Evolutionary conservation across 2,113 vertebrate genomes (phyloP).

Genomic region (Physeter macrocephalus): DNA sequence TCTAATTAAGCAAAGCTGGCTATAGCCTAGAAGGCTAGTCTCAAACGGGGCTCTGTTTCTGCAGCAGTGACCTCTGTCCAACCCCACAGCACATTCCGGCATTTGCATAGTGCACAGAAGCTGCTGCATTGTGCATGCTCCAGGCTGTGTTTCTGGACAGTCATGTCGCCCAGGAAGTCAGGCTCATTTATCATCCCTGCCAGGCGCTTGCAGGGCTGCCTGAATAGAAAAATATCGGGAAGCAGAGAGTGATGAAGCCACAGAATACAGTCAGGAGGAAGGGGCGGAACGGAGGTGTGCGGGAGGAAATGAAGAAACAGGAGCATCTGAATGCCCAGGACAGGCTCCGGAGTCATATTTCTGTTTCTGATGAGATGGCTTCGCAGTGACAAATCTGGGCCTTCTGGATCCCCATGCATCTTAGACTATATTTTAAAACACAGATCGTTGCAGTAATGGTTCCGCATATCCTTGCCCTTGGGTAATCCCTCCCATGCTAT

Average conservation of each 20-base stretch:
- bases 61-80: background rate
- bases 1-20: conserved; percentile 54
- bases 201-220: conserved; percentile 36
- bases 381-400: fast-evolving
- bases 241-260: background rate
- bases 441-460: background rate
- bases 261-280: background rate
- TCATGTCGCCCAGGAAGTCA: background rate
- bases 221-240: conserved; percentile 27
- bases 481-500: background rate
- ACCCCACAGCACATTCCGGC: fast-evolving
- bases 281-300: fast-evolving
- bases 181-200: conserved; percentile 53
- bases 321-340: background rate
- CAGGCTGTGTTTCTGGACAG: conserved; percentile 7
- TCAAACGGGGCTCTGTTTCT: background rate
- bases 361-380: background rate
- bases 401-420: fast-evolving
- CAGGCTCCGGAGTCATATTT: background rate
- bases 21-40: background rate
- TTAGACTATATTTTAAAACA: background rate
- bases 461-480: too few species aligned
- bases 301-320: background rate
- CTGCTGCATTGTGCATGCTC: background rate
- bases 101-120: background rate